Base-by-base conservation (phyloP, 2,888 invertebrate species). In the Halictus ligatus region DNA sequence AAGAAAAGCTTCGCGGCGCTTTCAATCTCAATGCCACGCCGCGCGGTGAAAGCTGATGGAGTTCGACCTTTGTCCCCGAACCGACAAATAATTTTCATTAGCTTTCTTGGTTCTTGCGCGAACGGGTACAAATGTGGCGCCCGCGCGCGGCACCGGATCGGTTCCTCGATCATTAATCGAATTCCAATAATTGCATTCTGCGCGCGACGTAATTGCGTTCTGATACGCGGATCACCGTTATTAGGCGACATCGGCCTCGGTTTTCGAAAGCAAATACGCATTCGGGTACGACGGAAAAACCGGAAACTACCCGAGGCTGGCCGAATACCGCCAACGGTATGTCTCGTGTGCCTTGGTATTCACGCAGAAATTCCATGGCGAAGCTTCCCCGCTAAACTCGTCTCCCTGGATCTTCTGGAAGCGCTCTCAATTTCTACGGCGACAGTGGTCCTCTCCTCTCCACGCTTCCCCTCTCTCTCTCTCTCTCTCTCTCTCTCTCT, bases 351-450 rank as follows among this genome's bases (percentile, higher is more conserved):
- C 74, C 60, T 77, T 60, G 84, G 84, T 80, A 84, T 86, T 84
- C 90, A 84, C 89, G 89, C 87, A 82, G 86, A 86, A 89, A 89
- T 89, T 88, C 86, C 83, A 74, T 46, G 75, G 71, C 25, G 46
- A 60, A 46, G 71, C 67, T 78, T 71, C 72, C 72, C 81, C 29
- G 21, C 48, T 35, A 79, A 90, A 88, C 91, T 92, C 89, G 90
- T 88, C 83, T 86, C 81, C 75, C 71, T 35, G 89, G 87, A 89
- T 91, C 92, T 90, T 91, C 88, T 83, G 80, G 89, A 78, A 67
- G 77, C 79, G 80, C 83, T 90, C 90, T 92, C 91, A 92, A 91
- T 92, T 92, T 91, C 91, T 84, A 84, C 83, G 83, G 83, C 78
- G 85, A 69, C 58, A 76, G 35, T 50, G 50, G 50, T 50, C 35